Evolutionary conservation across 2,888 invertebrate species (phyloP), one percentile per base, ranked within the genome.

Genomic region (Meliscaeva auricollis): DNA sequence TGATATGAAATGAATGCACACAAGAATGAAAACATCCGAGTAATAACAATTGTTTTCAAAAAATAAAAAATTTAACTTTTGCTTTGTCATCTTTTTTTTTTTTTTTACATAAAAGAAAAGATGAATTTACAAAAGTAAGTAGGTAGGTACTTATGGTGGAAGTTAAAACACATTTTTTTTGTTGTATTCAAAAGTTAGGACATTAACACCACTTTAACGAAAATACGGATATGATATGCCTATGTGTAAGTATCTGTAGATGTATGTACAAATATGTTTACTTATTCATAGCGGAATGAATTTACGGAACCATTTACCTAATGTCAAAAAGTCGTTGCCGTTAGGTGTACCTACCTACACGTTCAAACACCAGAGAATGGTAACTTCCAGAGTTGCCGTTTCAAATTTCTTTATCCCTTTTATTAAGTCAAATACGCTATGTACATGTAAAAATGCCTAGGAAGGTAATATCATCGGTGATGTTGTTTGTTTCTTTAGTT

Each of bases 281-380:
- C 26, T 62, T 74, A 22, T 32, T 46, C 38, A 17, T 38, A 82
- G 75, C 76, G 75, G 76, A 72, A 74, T 70, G 64, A 70, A 74
- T 74, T 83, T 78, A 54, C 74, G 75, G 75, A 79, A 79, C 58
- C 70, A 84, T 84, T 72, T 84, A 84, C 84, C 75, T 84, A 79
- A 84, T 84, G 84, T 84, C 84, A 84, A 84, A 84, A 84, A 84
- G 84, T 79, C 84, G 84, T 84, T 84, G 79, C 84, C 84, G 84
- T 79, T 84, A 84, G 60, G 52, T 46, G 66, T 70, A 44, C 22
- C 13, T 17, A 41, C 30, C 13, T 54, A 66, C 38, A 26, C 30
- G 32, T 8, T 44, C n/a, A 30, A 64, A 64, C 35, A 41, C 60
- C 41, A 38, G 11, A 35, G 38, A 52, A 62, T 74, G 60, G 60